phyloP scores from a whole-genome alignment of 2,888 invertebrate genomes.

The Lobophora halterata region DNA sequence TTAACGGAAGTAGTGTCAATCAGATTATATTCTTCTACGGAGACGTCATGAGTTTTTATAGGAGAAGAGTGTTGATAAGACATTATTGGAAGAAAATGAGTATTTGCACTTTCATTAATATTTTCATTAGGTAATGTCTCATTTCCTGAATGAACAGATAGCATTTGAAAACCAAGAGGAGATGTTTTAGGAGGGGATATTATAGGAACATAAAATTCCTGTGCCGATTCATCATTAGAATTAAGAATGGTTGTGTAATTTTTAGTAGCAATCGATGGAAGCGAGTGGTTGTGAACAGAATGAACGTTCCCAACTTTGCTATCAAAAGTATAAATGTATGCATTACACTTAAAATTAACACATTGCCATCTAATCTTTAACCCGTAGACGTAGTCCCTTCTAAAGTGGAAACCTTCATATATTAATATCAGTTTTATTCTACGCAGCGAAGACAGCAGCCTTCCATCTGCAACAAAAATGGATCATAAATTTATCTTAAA shows the following conservation, averaged over 20 bases:
- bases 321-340: conserved; percentile 13
- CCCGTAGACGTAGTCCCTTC: conserved; percentile 12
- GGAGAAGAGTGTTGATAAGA: too few species aligned
- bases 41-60: too few species aligned
- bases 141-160: too few species aligned
- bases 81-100: too few species aligned
- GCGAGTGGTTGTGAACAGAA: conserved; percentile 10
- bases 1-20: too few species aligned
- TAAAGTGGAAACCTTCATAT: conserved; percentile 28
- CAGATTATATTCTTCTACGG: too few species aligned
- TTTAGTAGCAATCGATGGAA: background rate
- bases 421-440: conserved; percentile 21
- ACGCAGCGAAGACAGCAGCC: conserved; percentile 5
- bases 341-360: conserved; percentile 21
- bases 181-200: too few species aligned
- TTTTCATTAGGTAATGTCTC: too few species aligned
- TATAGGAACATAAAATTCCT: too few species aligned
- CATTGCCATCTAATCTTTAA: conserved; percentile 30
- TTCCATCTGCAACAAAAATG: conserved; percentile 11
- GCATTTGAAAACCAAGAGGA: too few species aligned
- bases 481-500: too few species aligned
- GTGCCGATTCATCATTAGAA: background rate
- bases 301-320: conserved; percentile 15
- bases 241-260: background rate
- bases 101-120: too few species aligned